Evolutionary conservation across 2,113 vertebrate genomes (phyloP), one percentile per base, ranked within the genome.

Genomic region (Vombatus ursinus): DNA sequence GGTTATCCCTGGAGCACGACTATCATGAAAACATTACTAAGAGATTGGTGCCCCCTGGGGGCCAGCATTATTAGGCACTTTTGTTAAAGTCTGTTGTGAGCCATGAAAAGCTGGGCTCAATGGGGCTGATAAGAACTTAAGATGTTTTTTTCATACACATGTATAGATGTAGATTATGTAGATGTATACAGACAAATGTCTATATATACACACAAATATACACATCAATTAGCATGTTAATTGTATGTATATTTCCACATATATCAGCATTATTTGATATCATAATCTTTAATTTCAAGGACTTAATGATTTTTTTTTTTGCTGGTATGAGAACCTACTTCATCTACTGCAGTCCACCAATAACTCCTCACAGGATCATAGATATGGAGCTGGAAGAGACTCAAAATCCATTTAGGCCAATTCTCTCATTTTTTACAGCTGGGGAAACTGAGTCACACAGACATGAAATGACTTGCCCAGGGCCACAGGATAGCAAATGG

Each of bases 21-120:
- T 37, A 37, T 37, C 61, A 16, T 23, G 68, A 44, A 44, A 44
- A 44, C n/a, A 84, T 84, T 84, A 84, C 93, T 98, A 90, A 97
- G 96, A 96, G 95, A 44, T 93, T 95, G 94, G 52, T 89, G 94
- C 98, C 97, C 95, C 94, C 98, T 98, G 94, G 96, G 98, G 97
- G 98, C 93, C 91, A 95, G 51, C 16, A 0, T 31, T 95, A 44
- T 92, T 96, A 96, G 93, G 90, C 5, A 31, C 16, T 19, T 92
- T 52, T 90, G 48, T 94, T 1, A 84, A 77, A 94, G 77, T 84
- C 44, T 84, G 6, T n/a, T 44, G 1, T 23, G n/a, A 84, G 14
- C 19, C 52, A 0, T 19, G 51, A 54, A 92, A 90, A 91, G 47
- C 28, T 26, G 84, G 10, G 47, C 68, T 22, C 52, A 77, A 16